Percentiles rank a stretch among this genome's conserved stretches.
These are phyloP conservation scores for Pachycephala philippinensis DNA, from an alignment of 2,113 vertebrate species.

Conservation along the genomic window DNA sequence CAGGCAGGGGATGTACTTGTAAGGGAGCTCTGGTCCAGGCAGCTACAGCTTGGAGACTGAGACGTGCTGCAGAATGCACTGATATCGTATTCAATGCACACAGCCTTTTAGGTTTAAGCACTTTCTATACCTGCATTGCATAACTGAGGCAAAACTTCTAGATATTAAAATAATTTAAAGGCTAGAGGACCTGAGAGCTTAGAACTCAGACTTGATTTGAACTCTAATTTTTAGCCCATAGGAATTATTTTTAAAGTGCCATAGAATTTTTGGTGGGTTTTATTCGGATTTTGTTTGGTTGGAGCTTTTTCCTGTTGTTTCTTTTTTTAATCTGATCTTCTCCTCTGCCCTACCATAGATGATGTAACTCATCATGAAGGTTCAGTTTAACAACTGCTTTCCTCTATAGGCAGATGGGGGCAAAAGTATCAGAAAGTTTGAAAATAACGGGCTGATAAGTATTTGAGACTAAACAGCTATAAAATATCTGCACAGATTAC, in stretches of 20 bases:
- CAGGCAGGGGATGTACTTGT: neutral
- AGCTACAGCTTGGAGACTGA: neutral
- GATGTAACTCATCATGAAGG: neutral
- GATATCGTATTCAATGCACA: neutral
- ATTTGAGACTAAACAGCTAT: neutral
- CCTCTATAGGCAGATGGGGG: neutral
- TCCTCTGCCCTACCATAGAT: neutral
- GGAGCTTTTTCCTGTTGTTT: no score
- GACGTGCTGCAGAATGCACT: neutral
- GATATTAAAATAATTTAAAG: neutral
- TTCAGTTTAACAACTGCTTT: neutral
- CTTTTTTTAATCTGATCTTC: neutral
- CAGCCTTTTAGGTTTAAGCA: neutral
- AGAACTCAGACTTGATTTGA: neutral
- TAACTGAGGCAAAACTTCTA: neutral
- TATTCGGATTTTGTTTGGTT: rapidly evolving
- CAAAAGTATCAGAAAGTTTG: neutral
- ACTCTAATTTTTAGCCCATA: neutral
- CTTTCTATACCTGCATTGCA: neutral
- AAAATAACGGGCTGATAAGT: neutral
- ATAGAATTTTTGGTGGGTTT: neutral
- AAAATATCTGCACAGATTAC: neutral
- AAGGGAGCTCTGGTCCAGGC: neutral
- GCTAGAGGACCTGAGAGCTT: neutral
- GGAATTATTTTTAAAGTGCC: neutral